Evolutionary conservation across 2,113 vertebrate genomes (phyloP), one percentile per base, ranked within the genome.

Genomic region (Leptodactylus fuscus): DNA sequence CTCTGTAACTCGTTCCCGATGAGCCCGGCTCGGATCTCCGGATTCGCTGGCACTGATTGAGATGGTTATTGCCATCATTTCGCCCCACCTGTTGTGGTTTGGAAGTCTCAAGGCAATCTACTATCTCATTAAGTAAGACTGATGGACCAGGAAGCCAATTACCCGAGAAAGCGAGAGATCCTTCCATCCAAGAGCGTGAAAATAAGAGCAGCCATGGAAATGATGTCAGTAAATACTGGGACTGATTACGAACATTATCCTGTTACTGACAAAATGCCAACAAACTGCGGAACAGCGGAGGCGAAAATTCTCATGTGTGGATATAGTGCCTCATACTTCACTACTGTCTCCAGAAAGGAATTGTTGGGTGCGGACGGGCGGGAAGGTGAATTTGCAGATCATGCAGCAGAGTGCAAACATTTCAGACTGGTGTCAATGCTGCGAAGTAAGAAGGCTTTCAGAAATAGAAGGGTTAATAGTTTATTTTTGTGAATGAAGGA

Each of bases 111-210:
- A 60, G 38, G 36, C 78, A 81, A 81, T 81, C 55, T 81, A 15
- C 16, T 29, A 62, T 58, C 34, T 81, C 55, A 81, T 81, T 81
- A 81, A 44, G 55, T 65, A 11, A 16, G 55, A 24, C 22, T 44
- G 78, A 81, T 38, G 36, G 77, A 46, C 60, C 60, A 27, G 55
- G 34, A 81, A 65, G 78, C 22, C 38, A 81, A 81, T 46, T 62
- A 46, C 1, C 36, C 9, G 24, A 22, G 20, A 55, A 38, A n/a
- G 20, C 1, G 29, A 3, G 27, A 76, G 24, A 27, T n/a, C 8
- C 12, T 27, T 49, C 32, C 27, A 77, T 53, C 48, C 48, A 22
- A 77, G 46, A 20, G 4, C 3, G 11, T 5, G 55, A 53, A 29
- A 51, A 71, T 1, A 5, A 34, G 5, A 41, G 9, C 8, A 44